These are phyloP conservation scores for Thunnus maccoyii DNA, from an alignment of 2,113 vertebrate species.

Conservation along the genomic window DNA sequence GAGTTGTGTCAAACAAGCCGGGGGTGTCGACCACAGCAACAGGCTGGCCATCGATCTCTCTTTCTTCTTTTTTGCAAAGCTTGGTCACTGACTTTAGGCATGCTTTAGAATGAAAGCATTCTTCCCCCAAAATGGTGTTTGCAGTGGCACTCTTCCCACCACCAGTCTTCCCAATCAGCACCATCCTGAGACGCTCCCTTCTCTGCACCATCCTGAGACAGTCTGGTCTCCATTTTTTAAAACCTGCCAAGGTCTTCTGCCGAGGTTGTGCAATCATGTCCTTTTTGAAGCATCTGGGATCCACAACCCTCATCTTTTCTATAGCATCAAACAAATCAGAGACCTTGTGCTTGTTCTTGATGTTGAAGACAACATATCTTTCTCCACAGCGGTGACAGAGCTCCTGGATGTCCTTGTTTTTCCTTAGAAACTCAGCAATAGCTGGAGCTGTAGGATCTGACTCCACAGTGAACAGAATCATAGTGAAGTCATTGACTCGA, in stretches of 20 bases:
- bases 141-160: constrained; percentile 60
- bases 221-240: not conserved
- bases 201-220: constrained; percentile 35
- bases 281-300: constrained; percentile 24
- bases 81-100: constrained; percentile 4
- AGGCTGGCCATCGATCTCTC: not conserved
- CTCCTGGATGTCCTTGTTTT: constrained; percentile 38
- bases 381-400: not conserved
- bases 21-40: constrained; percentile 51
- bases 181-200: constrained; percentile 38
- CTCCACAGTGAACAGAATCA: constrained; percentile 48
- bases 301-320: constrained; percentile 18
- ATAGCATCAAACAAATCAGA: constrained; percentile 19
- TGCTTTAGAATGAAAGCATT: not conserved
- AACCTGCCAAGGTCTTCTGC: rapidly evolving
- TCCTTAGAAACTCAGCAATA: not conserved
- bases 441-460: not conserved
- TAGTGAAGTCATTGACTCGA: constrained; percentile 24
- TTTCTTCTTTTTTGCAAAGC: constrained; percentile 8
- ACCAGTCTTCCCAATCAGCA: constrained; percentile 57
- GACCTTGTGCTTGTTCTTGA: constrained; percentile 43
- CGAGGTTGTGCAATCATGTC: not conserved
- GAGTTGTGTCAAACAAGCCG: constrained; percentile 44
- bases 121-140: constrained; percentile 46
- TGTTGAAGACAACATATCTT: constrained; percentile 21